phyloP scores from a whole-genome alignment of 2,797 vertebrate species.

The Lepilemur septentrionalis region DNA sequence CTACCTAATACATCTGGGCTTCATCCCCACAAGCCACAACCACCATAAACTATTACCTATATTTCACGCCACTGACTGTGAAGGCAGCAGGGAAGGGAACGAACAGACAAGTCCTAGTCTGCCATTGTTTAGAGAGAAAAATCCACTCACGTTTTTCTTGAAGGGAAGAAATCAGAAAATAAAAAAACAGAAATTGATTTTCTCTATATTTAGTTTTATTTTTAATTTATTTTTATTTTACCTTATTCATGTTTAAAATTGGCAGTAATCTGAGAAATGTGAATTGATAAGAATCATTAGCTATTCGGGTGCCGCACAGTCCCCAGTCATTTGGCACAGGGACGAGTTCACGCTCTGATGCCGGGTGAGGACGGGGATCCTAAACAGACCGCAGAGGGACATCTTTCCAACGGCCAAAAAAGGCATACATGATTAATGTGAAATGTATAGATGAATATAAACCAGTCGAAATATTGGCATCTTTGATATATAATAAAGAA shows the following conservation, averaged over 20 bases:
- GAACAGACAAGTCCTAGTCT: background rate
- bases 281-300: background rate
- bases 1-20: background rate
- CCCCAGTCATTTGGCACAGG: accelerated
- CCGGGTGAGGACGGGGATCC: background rate
- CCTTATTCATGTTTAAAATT: background rate
- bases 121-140: background rate
- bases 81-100: background rate
- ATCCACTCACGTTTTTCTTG: background rate
- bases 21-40: background rate
- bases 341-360: accelerated
- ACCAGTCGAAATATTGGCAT: background rate
- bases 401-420: background rate
- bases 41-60: background rate
- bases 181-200: background rate
- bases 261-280: background rate
- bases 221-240: background rate
- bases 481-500: constrained; percentile 12
- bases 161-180: background rate
- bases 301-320: too few relatives aligned
- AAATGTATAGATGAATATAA: constrained; percentile 55
- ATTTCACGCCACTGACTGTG: background rate
- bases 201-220: background rate
- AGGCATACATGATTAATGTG: background rate
- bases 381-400: background rate